Percentiles rank a stretch among this genome's conserved stretches.
These are phyloP conservation scores for Nannoperca australis DNA, from an alignment of 2,797 vertebrate species.

Conservation along the genomic window DNA sequence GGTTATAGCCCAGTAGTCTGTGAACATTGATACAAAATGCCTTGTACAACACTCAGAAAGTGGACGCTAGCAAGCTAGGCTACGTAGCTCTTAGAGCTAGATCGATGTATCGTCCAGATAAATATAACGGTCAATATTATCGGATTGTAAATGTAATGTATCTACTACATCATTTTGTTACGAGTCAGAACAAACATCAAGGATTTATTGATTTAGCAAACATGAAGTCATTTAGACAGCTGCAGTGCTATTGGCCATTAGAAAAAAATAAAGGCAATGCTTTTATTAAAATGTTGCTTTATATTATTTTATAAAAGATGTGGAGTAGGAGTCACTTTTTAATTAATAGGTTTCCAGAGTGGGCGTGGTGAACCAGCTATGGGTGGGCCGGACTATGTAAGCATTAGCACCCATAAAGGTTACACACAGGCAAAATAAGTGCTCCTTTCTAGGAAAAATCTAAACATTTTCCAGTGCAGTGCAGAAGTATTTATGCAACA, in stretches of 20 bases:
- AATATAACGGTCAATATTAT: too few species aligned
- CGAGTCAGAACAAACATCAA: neutral
- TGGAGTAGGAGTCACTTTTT: conserved; percentile 24
- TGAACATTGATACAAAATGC: neutral
- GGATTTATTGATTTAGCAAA: neutral
- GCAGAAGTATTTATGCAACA: conserved; percentile 25
- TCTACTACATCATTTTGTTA: neutral
- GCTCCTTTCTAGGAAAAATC: conserved; percentile 1
- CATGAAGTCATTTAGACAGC: neutral
- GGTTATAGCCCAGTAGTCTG: too few species aligned
- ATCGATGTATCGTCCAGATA: neutral
- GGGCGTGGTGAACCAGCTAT: conserved; percentile 14
- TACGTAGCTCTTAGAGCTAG: neutral
- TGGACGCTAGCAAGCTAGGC: neutral
- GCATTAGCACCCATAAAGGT: conserved; percentile 14
- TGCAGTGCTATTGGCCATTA: neutral
- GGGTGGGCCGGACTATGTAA: conserved; percentile 25
- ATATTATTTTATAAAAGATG: neutral
- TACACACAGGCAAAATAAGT: neutral
- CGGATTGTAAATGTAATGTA: neutral
- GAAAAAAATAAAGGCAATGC: neutral
- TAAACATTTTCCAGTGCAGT: conserved; percentile 3
- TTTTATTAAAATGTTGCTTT: neutral
- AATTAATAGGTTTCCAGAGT: conserved; percentile 24
- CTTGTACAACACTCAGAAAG: neutral